phyloP scores from a whole-genome alignment of 2,797 vertebrate species.

The Amblyopsis hoosieri region DNA sequence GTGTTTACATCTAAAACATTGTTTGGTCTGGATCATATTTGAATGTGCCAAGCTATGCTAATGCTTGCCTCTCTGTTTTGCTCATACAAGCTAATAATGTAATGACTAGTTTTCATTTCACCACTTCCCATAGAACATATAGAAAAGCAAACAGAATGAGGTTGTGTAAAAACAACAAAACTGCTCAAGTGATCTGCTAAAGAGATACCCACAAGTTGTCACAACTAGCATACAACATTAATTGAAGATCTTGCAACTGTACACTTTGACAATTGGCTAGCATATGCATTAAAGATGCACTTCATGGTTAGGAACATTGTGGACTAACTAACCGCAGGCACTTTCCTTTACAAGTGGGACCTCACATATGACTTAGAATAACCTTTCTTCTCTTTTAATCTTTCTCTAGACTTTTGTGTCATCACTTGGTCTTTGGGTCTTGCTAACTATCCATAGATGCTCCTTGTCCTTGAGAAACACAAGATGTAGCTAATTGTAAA shows the following conservation, averaged over 20 bases:
- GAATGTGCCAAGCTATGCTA: background rate
- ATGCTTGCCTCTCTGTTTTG: background rate
- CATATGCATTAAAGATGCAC: too few species aligned
- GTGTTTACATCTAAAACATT: constrained; percentile 17
- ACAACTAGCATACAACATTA: too few species aligned
- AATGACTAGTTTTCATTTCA: background rate
- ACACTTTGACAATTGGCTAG: too few species aligned
- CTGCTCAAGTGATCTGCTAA: too few species aligned
- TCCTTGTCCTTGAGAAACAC: constrained; percentile 49
- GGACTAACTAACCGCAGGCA: constrained; percentile 25
- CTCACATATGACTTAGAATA: constrained; percentile 18
- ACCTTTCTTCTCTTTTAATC: constrained; percentile 35
- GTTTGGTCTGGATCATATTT: background rate
- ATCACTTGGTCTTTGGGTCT: constrained; percentile 34
- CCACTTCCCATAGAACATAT: background rate
- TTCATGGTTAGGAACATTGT: background rate
- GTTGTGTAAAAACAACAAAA: background rate
- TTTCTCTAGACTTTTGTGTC: constrained; percentile 39
- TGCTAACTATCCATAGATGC: constrained; percentile 49
- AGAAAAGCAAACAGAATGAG: constrained; percentile 4
- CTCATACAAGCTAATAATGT: constrained; percentile 7
- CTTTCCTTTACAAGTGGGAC: constrained; percentile 47
- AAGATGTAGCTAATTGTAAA: constrained; percentile 56
- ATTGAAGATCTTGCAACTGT: too few species aligned
- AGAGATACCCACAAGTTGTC: too few species aligned